phyloP scores from a whole-genome alignment of 2,888 invertebrate genomes.

The Timema cristinae region DNA sequence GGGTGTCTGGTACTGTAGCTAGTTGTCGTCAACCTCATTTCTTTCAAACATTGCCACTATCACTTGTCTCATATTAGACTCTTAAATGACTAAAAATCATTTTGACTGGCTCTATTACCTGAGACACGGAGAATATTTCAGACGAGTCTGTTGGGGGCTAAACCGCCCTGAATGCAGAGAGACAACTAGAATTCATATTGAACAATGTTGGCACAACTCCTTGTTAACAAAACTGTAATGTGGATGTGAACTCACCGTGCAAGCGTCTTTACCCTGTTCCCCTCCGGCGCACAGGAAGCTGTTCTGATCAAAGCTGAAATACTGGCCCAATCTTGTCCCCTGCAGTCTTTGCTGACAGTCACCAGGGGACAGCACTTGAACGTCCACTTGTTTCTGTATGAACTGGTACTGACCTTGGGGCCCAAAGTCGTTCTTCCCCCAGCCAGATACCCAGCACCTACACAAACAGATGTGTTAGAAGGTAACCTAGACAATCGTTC shows the following conservation, averaged over 20 bases:
- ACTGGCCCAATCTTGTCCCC: constrained; percentile 60
- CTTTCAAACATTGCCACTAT: no score
- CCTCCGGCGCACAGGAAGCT: constrained; percentile 79
- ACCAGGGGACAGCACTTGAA: constrained; percentile 62
- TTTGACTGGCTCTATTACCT: no score
- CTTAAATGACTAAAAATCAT: no score
- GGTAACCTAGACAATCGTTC: constrained; percentile 34
- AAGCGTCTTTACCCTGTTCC: constrained; percentile 70
- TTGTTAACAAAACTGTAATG: no score
- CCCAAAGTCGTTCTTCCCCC: constrained; percentile 72
- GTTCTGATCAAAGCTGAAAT: constrained; percentile 57
- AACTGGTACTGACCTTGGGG: constrained; percentile 53
- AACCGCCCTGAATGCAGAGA: no score
- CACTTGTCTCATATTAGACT: no score
- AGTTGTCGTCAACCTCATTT: no score
- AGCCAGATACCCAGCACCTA: constrained; percentile 60
- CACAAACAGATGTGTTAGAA: constrained; percentile 5
- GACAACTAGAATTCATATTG: no score
- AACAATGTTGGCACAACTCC: no score
- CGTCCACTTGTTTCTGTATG: constrained; percentile 70
- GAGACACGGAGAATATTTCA: no score
- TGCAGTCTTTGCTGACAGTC: constrained; percentile 62
- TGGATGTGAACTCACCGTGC: constrained; percentile 55
- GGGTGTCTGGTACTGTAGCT: background rate
- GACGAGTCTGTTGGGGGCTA: no score